A percentile compares a stretch with the other conserved stretches of the same genome.
These are phyloP conservation scores for Syrrhaptes paradoxus DNA, from an alignment of 2,113 vertebrate species.

Conservation along the genomic window DNA sequence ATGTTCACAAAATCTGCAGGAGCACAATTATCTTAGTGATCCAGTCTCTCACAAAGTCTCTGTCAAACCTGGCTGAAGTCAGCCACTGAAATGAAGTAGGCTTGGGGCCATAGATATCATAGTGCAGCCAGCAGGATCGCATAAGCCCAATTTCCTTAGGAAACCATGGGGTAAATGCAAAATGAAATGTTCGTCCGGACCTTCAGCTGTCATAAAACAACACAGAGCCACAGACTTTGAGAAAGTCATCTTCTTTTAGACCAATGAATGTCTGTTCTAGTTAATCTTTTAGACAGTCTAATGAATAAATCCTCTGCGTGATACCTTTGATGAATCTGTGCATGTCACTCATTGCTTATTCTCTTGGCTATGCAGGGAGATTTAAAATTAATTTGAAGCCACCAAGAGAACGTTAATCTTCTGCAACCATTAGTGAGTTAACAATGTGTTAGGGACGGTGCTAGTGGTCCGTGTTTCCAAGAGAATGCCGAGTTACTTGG, in stretches of 20 bases:
- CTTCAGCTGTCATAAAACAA: not conserved
- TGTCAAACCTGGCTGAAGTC: not conserved
- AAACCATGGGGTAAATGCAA: not conserved
- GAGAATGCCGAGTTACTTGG: not conserved
- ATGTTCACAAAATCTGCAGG: not conserved
- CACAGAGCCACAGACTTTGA: not conserved
- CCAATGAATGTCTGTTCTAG: not conserved
- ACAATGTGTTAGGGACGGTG: not conserved
- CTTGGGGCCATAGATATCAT: not conserved
- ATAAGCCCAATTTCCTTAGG: not conserved
- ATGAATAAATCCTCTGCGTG: not conserved
- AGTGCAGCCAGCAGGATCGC: not conserved
- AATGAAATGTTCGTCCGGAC: not conserved
- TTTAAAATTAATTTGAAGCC: not conserved
- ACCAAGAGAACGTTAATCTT: not conserved
- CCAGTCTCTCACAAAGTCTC: not conserved
- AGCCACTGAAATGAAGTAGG: not conserved
- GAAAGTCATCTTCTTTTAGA: not conserved
- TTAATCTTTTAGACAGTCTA: not conserved
- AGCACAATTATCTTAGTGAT: not conserved
- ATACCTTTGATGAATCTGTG: not conserved
- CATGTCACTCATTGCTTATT: rapidly evolving
- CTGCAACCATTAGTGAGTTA: not conserved
- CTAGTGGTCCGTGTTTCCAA: not conserved
- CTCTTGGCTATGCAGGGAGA: not conserved